Base-by-base conservation (phyloP, 1,140 invertebrate species). In the Cheumatopsyche charites region DNA sequence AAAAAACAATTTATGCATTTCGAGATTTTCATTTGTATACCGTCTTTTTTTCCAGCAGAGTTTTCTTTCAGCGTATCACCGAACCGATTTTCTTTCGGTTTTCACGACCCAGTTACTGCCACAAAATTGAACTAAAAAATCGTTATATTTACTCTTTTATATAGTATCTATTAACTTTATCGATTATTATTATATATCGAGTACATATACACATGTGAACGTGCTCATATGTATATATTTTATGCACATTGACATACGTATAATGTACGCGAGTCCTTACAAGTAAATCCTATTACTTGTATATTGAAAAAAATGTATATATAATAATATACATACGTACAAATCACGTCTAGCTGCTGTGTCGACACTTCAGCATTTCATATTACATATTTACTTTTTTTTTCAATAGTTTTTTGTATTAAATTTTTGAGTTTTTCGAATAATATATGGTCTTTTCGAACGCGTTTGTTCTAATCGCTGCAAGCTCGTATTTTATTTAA, bases 61-160 rank as follows among this genome's bases (percentile, higher is more conserved):
- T 15, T 63, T 63, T 63, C 19, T 36, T 36, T 36, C n/a, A n/a
- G n/a, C n/a, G n/a, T n/a, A n/a, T 36, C 9, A 36, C 29, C 29
- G 29, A 7, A 43, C 11, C n/a, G 62, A 2, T 58, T 36, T 68
- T 68, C 26, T 63, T 58, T 72, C 55, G 62, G 70, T 58, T 71
- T 75, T 75, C 73, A 62, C 73, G 73, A 75, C 73, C 19, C 67
- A 72, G 70, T 75, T 75, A 67, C 67, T 70, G 73, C 73, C 67
- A 25, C 62, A 72, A 43, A 70, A 70, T 29, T 13, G 19, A 67
- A 49, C n/a, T 49, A 49, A 67, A 67, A 29, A 55, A 67, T 52
- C 13, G 13, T 26, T 67, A 36, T 15, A 23, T 17, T 65, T 65
- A 41, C 41, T 36, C 5, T 7, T 7, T 29, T 62, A 62, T 11